Percentiles rank a stretch among this genome's conserved stretches.
These are phyloP conservation scores for Microtus ochrogaster DNA, from an alignment of 2,113 vertebrate genomes.

Conservation along the genomic window DNA sequence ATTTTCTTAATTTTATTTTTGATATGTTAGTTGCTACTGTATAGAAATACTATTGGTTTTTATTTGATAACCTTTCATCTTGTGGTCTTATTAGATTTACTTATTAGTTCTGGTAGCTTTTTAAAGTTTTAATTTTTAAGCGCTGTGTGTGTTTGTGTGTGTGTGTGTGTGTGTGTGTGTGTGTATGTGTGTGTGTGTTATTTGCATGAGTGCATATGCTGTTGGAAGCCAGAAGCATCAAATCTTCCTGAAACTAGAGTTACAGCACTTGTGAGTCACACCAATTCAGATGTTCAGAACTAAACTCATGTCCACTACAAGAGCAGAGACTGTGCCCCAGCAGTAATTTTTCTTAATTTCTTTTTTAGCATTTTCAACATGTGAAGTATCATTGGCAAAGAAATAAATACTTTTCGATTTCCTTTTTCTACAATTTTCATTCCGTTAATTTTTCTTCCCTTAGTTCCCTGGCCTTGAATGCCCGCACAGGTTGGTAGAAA, in stretches of 20 bases:
- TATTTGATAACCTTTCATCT: neutral
- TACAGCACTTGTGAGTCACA: neutral
- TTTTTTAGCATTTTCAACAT: neutral
- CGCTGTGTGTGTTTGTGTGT: neutral
- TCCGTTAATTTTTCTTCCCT: neutral
- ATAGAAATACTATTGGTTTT: neutral
- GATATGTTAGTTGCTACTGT: neutral
- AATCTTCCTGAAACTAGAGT: neutral
- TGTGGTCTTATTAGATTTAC: neutral
- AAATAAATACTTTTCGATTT: neutral
- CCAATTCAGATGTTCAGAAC: neutral
- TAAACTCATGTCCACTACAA: neutral
- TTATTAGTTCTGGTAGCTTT: conserved; percentile 21
- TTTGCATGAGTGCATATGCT: neutral
- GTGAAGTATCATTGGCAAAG: neutral
- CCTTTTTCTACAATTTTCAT: neutral
- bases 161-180: neutral
- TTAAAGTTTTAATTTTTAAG: neutral
- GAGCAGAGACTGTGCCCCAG: too few relatives aligned
- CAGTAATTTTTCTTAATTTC: neutral
- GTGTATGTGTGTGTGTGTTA: neutral
- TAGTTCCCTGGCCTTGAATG: neutral
- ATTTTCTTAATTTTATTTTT: conserved; percentile 41
- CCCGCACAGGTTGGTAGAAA: neutral
- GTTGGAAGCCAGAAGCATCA: neutral